Percentiles rank a stretch among this genome's conserved stretches.
These are phyloP conservation scores for Dipus sagitta DNA, from an alignment of 2,797 vertebrate genomes.

Conservation along the genomic window DNA sequence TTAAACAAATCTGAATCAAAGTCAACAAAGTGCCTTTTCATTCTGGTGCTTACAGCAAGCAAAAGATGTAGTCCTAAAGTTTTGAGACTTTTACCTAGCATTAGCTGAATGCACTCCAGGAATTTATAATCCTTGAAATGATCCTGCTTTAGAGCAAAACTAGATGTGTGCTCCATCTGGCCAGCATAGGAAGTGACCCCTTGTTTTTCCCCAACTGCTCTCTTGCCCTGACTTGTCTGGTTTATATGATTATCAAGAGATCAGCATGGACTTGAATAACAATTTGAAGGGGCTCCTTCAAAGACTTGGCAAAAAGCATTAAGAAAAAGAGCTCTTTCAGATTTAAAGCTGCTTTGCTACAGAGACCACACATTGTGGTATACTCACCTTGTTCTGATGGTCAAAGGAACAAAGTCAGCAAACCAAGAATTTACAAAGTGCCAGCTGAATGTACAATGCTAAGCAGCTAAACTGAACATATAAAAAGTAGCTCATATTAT, in stretches of 20 bases:
- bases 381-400: background rate
- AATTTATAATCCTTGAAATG: constrained; percentile 15
- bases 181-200: background rate
- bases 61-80: background rate
- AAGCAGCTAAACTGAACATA: rapidly evolving
- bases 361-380: background rate
- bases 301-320: constrained; percentile 8
- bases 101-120: constrained; percentile 45
- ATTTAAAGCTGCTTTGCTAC: background rate
- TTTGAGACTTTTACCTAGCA: background rate
- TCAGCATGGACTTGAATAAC: background rate
- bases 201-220: background rate
- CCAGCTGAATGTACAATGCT: rapidly evolving
- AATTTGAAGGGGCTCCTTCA: background rate
- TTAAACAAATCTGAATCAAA: constrained; percentile 18
- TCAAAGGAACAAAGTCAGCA: background rate
- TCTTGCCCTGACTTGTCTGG: constrained; percentile 43
- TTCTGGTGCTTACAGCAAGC: background rate
- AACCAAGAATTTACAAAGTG: background rate
- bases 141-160: background rate
- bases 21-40: constrained; percentile 63
- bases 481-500: background rate
- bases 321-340: background rate
- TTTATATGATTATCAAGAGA: background rate
- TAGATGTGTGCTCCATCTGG: rapidly evolving